Evolutionary conservation across 2,888 invertebrate species (phyloP).

Genomic region (Entomobrya multifasciata): DNA sequence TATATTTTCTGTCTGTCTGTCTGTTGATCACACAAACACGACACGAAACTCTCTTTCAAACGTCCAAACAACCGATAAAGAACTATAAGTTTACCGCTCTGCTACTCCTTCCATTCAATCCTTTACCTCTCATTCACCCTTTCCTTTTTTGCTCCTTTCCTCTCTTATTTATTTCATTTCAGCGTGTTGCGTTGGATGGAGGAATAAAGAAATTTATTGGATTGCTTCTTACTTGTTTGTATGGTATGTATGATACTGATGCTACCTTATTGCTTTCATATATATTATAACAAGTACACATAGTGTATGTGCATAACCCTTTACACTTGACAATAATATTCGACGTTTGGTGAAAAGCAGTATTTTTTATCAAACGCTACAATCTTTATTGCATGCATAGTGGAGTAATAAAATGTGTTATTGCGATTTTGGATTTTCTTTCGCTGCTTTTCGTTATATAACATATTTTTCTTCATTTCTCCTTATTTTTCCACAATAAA

Average conservation of each 20-base stretch:
- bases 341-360: neutral
- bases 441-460: neutral
- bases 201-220: constrained; percentile 49
- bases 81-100: neutral
- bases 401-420: constrained; percentile 36
- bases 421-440: constrained; percentile 39
- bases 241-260: no score
- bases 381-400: constrained; percentile 39
- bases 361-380: constrained; percentile 27
- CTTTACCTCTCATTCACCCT: neutral
- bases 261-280: constrained; percentile 33
- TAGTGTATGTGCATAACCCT: no score
- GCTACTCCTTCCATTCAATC: neutral
- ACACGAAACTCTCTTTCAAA: neutral
- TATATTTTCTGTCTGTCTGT: neutral
- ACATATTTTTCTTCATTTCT: neutral
- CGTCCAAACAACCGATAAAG: neutral
- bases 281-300: no score
- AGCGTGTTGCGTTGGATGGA: neutral
- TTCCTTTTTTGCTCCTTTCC: constrained; percentile 12
- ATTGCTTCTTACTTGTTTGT: constrained; percentile 16
- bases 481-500: no score
- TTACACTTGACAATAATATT: neutral
- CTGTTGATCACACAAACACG: neutral
- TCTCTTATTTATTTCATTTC: neutral